These are phyloP conservation scores for Epistrophe eligans DNA, from an alignment of 2,888 invertebrate genomes.

Conservation along the genomic window DNA sequence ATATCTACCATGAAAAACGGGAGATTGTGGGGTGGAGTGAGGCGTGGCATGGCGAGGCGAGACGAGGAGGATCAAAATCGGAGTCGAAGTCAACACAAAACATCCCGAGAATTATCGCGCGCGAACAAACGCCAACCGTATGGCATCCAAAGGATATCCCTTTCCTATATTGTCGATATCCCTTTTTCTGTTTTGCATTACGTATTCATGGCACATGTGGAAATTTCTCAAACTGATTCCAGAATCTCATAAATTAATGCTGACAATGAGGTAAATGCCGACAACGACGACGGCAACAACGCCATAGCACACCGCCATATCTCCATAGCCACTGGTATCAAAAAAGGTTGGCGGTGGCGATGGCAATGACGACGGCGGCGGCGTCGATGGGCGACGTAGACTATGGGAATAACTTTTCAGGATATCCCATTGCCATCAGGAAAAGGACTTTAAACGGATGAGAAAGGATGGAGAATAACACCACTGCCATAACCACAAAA, in stretches of 20 bases:
- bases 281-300: conserved; percentile 36
- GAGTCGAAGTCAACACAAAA: conserved; percentile 42
- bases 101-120: conserved; percentile 73
- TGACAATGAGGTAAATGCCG: conserved; percentile 75
- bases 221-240: conserved; percentile 76
- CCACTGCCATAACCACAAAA: conserved; percentile 11
- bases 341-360: background rate
- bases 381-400: no score
- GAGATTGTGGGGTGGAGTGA: background rate
- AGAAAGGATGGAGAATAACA: conserved; percentile 22
- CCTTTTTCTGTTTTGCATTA: conserved; percentile 58
- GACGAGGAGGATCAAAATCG: conserved; percentile 8
- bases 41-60: no score
- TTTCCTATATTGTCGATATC: conserved; percentile 55
- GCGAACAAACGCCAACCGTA: conserved; percentile 42
- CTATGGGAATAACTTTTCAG: conserved; percentile 39
- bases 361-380: background rate
- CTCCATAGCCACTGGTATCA: background rate
- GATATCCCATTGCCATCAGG: conserved; percentile 1
- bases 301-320: background rate
- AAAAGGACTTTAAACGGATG: conserved; percentile 44
- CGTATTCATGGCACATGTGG: conserved; percentile 75
- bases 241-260: conserved; percentile 75
- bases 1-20: background rate
- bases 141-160: conserved; percentile 44